phyloP scores from a whole-genome alignment of 92 coral and sea anemone species.

The Epizoanthus stellaris region DNA sequence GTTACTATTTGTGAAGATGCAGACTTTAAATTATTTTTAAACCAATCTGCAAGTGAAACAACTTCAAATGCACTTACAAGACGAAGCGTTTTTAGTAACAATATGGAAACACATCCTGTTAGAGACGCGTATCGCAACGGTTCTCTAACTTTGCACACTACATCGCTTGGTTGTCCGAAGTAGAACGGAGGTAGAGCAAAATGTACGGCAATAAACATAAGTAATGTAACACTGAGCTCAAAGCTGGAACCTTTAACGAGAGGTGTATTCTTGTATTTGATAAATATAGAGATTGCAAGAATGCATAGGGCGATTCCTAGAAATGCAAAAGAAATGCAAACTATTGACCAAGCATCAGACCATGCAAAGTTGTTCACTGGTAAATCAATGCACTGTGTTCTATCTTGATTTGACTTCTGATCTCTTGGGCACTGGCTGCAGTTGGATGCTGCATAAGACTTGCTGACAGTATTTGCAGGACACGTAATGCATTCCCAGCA shows the following conservation, averaged over 20 bases:
- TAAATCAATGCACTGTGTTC: slow-evolving; percentile 39
- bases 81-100: no score
- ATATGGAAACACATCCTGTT: neutral
- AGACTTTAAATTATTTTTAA: no score
- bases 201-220: neutral
- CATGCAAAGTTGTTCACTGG: slow-evolving; percentile 38
- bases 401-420: slow-evolving; percentile 13
- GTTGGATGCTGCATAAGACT: neutral
- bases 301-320: no score
- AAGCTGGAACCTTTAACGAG: no score
- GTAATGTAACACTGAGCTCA: slow-evolving; percentile 32
- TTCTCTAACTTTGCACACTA: no score
- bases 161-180: no score
- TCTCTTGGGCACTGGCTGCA: slow-evolving; percentile 24
- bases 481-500: slow-evolving; percentile 20
- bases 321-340: no score
- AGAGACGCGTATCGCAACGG: slow-evolving; percentile 27
- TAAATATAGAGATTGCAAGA: no score
- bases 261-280: no score
- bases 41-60: no score
- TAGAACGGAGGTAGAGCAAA: neutral
- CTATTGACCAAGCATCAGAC: neutral
- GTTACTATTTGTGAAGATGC: no score
- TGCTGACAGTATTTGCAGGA: neutral
- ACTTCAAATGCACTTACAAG: neutral